Conservation (phyloP, 2,113 vertebrate genomes). For the Craseonycteris thonglongyai region DNA sequence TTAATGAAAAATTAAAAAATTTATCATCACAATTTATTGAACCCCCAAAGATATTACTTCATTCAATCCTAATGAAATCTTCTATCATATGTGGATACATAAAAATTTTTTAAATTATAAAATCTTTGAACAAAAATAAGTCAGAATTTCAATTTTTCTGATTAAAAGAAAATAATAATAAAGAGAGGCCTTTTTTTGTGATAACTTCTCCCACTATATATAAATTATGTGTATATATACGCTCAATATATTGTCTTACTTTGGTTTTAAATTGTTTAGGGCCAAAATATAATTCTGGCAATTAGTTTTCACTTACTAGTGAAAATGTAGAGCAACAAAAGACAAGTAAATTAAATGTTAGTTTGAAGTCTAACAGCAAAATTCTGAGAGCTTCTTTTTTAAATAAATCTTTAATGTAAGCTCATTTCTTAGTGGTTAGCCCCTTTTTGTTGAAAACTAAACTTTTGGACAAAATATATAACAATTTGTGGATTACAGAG, state of each 20-base stretch:
- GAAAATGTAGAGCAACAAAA: not conserved
- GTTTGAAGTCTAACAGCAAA: slow-evolving; percentile 36
- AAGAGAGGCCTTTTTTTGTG: not conserved
- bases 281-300: not conserved
- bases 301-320: not conserved
- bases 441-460: not conserved
- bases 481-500: not conserved
- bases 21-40: not conserved
- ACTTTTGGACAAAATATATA: not conserved
- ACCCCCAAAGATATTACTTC: not conserved
- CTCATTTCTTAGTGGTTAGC: not conserved
- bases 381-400: not conserved
- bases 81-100: not conserved
- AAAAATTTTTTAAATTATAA: not conserved
- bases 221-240: not conserved
- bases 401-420: not conserved
- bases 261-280: not conserved
- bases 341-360: not conserved
- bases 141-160: not conserved
- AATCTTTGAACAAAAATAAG: not conserved
- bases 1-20: not conserved
- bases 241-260: not conserved
- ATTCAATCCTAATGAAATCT: not conserved
- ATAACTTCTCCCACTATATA: not conserved
- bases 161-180: not conserved